Conservation (phyloP, 2,113 vertebrate genomes). For the Tetraodon nigroviridis region DNA sequence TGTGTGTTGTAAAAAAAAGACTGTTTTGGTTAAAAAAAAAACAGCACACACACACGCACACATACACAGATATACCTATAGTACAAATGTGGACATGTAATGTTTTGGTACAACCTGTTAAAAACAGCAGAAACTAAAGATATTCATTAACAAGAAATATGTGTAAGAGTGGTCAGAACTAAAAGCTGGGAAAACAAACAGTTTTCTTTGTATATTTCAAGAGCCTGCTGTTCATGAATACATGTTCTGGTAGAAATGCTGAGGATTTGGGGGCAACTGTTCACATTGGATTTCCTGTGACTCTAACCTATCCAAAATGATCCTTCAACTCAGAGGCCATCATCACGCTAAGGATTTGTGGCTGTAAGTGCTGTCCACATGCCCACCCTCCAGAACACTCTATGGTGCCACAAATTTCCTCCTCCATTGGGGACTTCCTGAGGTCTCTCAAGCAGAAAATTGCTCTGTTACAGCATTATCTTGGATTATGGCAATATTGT, state of each 20-base stretch:
- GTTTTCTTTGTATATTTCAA: conserved; percentile 8
- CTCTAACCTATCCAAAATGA: conserved; percentile 66
- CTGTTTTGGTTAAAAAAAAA: too few relatives aligned
- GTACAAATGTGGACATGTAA: background rate
- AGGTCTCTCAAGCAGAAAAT: conserved; percentile 79
- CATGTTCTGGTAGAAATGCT: conserved; percentile 15
- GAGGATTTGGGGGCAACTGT: conserved; percentile 31
- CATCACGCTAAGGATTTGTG: conserved; percentile 68
- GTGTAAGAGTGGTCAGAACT: too few relatives aligned
- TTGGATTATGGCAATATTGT: conserved; percentile 78
- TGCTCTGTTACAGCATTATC: conserved; percentile 79
- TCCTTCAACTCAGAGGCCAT: conserved; percentile 72
- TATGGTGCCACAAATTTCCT: conserved; percentile 74
- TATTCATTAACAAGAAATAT: too few relatives aligned
- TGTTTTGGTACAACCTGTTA: too few relatives aligned
- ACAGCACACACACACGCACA: too few relatives aligned
- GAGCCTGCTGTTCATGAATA: conserved; percentile 17
- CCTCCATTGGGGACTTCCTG: conserved; percentile 73
- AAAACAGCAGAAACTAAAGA: too few relatives aligned
- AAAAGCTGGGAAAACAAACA: background rate
- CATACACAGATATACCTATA: too few relatives aligned
- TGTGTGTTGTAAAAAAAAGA: background rate
- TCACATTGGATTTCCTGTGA: conserved; percentile 53
- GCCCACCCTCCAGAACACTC: conserved; percentile 73
- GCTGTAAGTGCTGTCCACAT: conserved; percentile 72